Evolutionary conservation across 2,113 vertebrate species (phyloP).

Genomic region (Myxocyprinus asiaticus): DNA sequence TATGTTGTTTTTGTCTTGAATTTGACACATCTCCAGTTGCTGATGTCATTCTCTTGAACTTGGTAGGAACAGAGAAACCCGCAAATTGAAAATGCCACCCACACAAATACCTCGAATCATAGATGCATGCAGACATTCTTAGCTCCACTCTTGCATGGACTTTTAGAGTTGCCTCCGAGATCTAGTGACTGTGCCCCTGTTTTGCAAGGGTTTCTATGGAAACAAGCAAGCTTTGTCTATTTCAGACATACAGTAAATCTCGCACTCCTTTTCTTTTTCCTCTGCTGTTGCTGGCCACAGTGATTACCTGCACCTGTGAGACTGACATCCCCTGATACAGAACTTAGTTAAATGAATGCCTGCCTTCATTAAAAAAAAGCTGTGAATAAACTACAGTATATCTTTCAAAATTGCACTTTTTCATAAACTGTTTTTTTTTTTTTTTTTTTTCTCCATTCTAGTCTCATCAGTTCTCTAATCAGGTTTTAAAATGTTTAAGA

Average conservation of each 20-base stretch:
- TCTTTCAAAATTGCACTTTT: constrained; percentile 21
- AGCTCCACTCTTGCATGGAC: constrained; percentile 62
- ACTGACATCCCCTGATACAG: constrained; percentile 49
- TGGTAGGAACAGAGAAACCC: constrained; percentile 28
- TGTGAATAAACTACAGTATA: constrained; percentile 31
- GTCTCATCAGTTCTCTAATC: constrained; percentile 6
- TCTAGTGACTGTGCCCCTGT: constrained; percentile 57
- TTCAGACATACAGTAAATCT: constrained; percentile 60
- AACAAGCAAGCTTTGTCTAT: constrained; percentile 70
- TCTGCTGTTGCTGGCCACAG: constrained; percentile 56
- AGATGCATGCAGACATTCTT: constrained; percentile 20
- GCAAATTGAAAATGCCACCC: constrained; percentile 38
- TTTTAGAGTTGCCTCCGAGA: constrained; percentile 64
- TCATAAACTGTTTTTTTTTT: constrained; percentile 12
- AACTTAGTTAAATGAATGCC: constrained; percentile 45
- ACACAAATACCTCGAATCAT: constrained; percentile 29
- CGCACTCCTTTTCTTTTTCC: constrained; percentile 57
- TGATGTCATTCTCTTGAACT: neutral
- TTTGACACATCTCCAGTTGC: constrained; percentile 13
- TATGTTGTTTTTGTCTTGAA: neutral
- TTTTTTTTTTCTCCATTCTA: too few relatives aligned
- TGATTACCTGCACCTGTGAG: constrained; percentile 63
- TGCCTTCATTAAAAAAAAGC: constrained; percentile 22
- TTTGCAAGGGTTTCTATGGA: constrained; percentile 68
- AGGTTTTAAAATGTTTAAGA: neutral